Evolutionary conservation across 2,113 vertebrate species (phyloP), one percentile per base, ranked within the genome.

Genomic region (Lonchura striata): DNA sequence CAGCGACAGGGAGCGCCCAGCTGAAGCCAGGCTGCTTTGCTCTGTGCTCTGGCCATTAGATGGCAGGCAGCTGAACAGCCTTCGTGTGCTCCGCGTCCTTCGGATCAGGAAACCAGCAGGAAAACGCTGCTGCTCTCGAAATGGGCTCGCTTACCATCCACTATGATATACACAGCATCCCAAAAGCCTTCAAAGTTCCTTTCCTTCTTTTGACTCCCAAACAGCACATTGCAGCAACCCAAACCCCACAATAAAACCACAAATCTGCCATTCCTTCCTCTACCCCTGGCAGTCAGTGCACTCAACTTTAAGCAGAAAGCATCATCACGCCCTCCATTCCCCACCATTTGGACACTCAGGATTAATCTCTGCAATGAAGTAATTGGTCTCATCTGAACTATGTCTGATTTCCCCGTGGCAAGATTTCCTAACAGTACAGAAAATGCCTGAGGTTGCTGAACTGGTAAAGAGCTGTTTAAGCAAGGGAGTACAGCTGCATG

Each of bases 361-460:
- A 86, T 87, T 88, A 79, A 78, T 84, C 57, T 86, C 92, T 84
- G 80, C 87, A 69, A 30, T 70, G 63, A 88, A 94, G 46, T 83
- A 88, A 94, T 44, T 70, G 94, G 87, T 95, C 92, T 94, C 91
- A 77, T 80, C 89, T 96, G 91, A 95, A 28, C 76, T 68, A 50
- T 8, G 23, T 60, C 46, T 79, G 82, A 86, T 95, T 94, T 92
- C 91, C 95, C 92, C 54, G 63, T 37, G 77, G 95, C 69, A 65
- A 70, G 78, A 54, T 91, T 95, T 92, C 82, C 84, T 65, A 91
- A 53, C 79, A 77, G 39, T 2, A 49, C 10, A 88, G 96, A 88
- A 91, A 92, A 94, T 13, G 75, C 75, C 86, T 82, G 80, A 91
- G 1, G 2, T 47, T 82, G 79, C 76, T 74, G 22, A 76, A 49